A percentile compares a stretch with the other conserved stretches of the same genome.
Evolutionary conservation across 2,113 vertebrate genomes (phyloP).

Genomic region (Tautogolabrus adspersus): DNA sequence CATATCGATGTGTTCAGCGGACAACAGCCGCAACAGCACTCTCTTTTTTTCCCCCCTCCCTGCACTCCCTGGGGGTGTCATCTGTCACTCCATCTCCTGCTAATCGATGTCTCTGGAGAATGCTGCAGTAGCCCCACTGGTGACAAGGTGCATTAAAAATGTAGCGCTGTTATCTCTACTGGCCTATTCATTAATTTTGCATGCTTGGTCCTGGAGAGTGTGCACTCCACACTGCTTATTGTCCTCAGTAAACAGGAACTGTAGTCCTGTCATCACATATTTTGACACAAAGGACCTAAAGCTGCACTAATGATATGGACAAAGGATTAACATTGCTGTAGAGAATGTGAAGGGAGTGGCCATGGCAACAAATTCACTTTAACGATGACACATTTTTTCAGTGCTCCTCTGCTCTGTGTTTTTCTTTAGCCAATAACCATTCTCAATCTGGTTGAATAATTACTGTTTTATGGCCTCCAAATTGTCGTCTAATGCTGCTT

Average conservation of each 20-base stretch:
- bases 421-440: neutral
- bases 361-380: neutral
- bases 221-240: slow-evolving; percentile 7
- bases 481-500: neutral
- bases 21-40: slow-evolving; percentile 66
- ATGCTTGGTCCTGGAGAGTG: slow-evolving; percentile 58
- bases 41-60: slow-evolving; percentile 62
- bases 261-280: slow-evolving; percentile 27
- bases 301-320: neutral
- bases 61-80: slow-evolving; percentile 62
- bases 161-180: slow-evolving; percentile 66
- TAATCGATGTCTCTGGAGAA: slow-evolving; percentile 73
- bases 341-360: neutral
- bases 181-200: slow-evolving; percentile 70
- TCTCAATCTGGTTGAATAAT: neutral
- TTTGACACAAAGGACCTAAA: slow-evolving; percentile 29
- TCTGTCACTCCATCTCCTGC: slow-evolving; percentile 73
- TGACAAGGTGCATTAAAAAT: slow-evolving; percentile 76
- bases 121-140: slow-evolving; percentile 51
- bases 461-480: neutral
- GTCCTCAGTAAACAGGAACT: slow-evolving; percentile 42
- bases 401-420: neutral
- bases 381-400: neutral
- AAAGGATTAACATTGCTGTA: neutral
- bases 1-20: slow-evolving; percentile 87